A percentile compares a stretch with the other conserved stretches of the same genome.
Conservation (phyloP, 2,888 invertebrate species). For the Holacanthella duospinosa region DNA sequence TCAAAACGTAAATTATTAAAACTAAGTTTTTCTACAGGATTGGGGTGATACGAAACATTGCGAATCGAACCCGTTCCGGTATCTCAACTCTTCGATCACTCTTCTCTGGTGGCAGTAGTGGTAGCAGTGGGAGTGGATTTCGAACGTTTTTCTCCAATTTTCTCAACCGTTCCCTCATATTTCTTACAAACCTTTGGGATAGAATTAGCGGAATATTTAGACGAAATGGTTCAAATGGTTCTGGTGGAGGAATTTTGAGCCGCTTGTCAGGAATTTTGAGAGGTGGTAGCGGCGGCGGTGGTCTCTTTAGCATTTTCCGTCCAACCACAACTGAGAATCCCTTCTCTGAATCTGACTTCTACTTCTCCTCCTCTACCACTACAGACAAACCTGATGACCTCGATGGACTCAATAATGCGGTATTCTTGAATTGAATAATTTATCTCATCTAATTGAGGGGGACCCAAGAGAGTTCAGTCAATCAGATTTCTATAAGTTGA, state of each 20-base stretch:
- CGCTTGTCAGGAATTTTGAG: not conserved
- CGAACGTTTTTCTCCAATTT: not conserved
- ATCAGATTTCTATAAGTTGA: too few species aligned
- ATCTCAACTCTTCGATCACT: not conserved
- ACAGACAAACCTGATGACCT: not conserved
- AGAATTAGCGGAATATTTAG: not conserved
- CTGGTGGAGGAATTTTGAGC: not conserved
- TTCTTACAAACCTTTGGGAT: not conserved
- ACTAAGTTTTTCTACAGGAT: too few species aligned
- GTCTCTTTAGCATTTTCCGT: not conserved
- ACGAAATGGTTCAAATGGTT: not conserved
- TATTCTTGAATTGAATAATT: too few species aligned
- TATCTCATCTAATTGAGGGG: too few species aligned
- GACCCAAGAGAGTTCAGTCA: too few species aligned
- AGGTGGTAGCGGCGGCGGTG: not conserved
- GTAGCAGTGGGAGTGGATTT: not conserved
- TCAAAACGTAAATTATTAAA: too few species aligned
- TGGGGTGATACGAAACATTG: not conserved
- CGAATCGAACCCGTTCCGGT: not conserved
- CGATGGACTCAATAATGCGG: too few species aligned
- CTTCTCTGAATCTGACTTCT: not conserved
- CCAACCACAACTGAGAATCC: not conserved
- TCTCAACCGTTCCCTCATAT: not conserved
- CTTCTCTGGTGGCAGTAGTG: not conserved
- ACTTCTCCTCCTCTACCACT: not conserved